Evolutionary conservation across 2,797 vertebrate species (phyloP).

Genomic region (Podarcis lilfordi): DNA sequence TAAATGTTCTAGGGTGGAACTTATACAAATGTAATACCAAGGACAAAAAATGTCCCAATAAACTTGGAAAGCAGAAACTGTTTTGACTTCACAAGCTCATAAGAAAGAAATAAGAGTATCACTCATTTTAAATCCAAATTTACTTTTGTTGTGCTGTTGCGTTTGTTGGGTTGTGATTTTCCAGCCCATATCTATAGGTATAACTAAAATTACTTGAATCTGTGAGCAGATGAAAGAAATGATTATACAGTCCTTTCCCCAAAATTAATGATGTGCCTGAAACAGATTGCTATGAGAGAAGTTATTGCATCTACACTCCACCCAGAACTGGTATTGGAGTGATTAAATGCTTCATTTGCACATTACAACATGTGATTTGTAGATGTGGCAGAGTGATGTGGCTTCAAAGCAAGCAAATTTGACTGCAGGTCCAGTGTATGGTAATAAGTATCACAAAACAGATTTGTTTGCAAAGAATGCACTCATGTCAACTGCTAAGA

Average conservation of each 20-base stretch:
- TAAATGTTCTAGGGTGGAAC: too few species aligned
- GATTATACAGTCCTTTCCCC: neutral
- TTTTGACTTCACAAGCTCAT: too few species aligned
- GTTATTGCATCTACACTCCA: too few species aligned
- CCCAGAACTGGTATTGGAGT: too few species aligned
- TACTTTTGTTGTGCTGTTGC: too few species aligned
- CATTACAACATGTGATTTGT: neutral
- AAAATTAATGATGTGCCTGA: neutral
- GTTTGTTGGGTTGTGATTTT: too few species aligned
- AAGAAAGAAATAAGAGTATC: too few species aligned
- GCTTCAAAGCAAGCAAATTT: slow-evolving; percentile 6
- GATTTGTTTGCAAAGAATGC: neutral
- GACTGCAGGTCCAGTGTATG: slow-evolving; percentile 4
- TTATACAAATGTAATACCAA: too few species aligned
- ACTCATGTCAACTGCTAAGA: neutral
- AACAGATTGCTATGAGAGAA: too few species aligned
- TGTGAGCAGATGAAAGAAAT: neutral
- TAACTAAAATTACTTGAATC: neutral
- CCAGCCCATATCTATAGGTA: neutral
- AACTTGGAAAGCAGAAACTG: too few species aligned
- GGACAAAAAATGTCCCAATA: too few species aligned
- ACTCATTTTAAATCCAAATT: too few species aligned
- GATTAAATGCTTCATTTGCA: neutral
- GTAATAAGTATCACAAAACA: slow-evolving; percentile 6
- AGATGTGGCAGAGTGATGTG: neutral